Evolutionary conservation across 2,888 invertebrate genomes (phyloP), one percentile per base, ranked within the genome.

Genomic region (Allygus modestus): DNA sequence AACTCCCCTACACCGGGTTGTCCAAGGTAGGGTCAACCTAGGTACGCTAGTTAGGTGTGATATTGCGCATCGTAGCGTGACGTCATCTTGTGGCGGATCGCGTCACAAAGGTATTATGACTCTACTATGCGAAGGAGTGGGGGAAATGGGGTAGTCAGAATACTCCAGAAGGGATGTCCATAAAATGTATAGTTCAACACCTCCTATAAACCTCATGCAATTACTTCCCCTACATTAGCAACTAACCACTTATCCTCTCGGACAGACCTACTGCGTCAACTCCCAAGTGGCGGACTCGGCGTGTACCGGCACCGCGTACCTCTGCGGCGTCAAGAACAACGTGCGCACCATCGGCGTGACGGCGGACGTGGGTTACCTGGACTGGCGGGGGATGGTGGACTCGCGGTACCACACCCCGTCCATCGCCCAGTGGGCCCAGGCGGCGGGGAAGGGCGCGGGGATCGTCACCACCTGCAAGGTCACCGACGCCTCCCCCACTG

Each of bases 281-380:
- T 95, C 95, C 89, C 95, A 97, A 92, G 97, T 97, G 0, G 95
- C 98, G 0, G 98, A 98, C 89, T 98, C 97, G 0, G 96, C 97
- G 0, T 95, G 95, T 65, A 95, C 97, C 0, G 97, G 97, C 0
- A 97, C 98, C 0, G 97, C 98, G 0, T 91, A 97, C 82, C 95
- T 97, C 87, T 92, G 94, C 79, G 98, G 98, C 0, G 94, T 96
- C 0, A 98, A 98, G 90, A 93, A 93, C 0, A 97, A 97, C 90
- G 94, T 94, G 87, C 94, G 94, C 86, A 96, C 96, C 0, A 91
- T 95, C 0, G 97, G 97, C 0, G 93, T 97, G 0, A 96, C 96
- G 88, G 93, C 94, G 0, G 92, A 92, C 0, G 96, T 96, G 0
- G 88, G 90, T 12, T 89, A 92, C 12, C 90, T 91, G 0, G 94